Evolutionary conservation across 2,888 invertebrate genomes (phyloP), one percentile per base, ranked within the genome.

Genomic region (Temnothorax rugatulus): DNA sequence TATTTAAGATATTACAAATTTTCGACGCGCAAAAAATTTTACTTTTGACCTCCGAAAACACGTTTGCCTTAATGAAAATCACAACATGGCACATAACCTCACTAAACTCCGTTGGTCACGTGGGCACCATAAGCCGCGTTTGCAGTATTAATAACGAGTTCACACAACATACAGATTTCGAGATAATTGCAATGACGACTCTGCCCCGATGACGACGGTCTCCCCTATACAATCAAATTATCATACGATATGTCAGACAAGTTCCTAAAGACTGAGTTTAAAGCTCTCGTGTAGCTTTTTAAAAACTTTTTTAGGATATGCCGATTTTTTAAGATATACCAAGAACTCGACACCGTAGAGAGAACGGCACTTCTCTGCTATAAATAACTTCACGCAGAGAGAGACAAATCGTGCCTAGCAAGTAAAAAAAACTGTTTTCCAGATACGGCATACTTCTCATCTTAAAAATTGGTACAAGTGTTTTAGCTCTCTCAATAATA

Each of bases 141-240:
- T n/a, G n/a, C n/a, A n/a, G n/a, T n/a, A n/a, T n/a, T n/a, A n/a
- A n/a, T n/a, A n/a, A n/a, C n/a, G n/a, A n/a, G n/a, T n/a, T n/a
- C n/a, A n/a, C n/a, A n/a, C n/a, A n/a, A n/a, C n/a, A n/a, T n/a
- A n/a, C n/a, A n/a, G n/a, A n/a, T n/a, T n/a, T n/a, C n/a, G n/a
- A n/a, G n/a, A n/a, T n/a, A n/a, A n/a, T n/a, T n/a, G n/a, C n/a
- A n/a, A n/a, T n/a, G n/a, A n/a, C n/a, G n/a, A n/a, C n/a, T n/a
- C n/a, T n/a, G n/a, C n/a, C n/a, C n/a, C n/a, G n/a, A n/a, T n/a
- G n/a, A n/a, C n/a, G n/a, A n/a, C n/a, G n/a, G n/a, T n/a, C n/a
- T n/a, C n/a, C n/a, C n/a, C n/a, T n/a, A 38, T 25, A 29, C 21
- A 29, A 63, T 47, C 18, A 44, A 74, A 63, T 74, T 74, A 59